Percentiles rank a stretch among this genome's conserved stretches.
These are phyloP conservation scores for Orthonychiurus folsomi DNA, from an alignment of 2,888 invertebrate genomes.

Conservation along the genomic window DNA sequence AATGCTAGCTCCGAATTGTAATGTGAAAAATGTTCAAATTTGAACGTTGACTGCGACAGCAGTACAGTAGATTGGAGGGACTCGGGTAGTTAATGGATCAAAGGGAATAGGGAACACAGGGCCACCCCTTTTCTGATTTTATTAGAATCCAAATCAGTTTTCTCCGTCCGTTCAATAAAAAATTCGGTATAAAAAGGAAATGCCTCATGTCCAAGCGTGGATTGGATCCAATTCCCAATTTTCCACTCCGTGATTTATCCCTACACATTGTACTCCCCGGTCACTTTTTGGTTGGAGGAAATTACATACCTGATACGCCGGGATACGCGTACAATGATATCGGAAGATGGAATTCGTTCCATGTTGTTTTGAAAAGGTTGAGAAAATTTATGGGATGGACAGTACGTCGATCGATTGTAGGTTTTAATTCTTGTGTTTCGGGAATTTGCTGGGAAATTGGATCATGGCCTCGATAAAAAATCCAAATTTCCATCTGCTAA, in stretches of 20 bases:
- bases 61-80: too few species aligned
- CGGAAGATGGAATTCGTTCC: slow-evolving; percentile 22
- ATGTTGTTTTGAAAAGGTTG: neutral
- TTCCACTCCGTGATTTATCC: neutral
- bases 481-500: too few species aligned
- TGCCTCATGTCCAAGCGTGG: neutral
- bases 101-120: neutral
- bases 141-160: too few species aligned
- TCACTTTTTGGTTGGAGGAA: neutral
- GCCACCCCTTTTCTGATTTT: neutral
- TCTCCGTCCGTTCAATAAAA: too few species aligned
- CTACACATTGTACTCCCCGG: neutral
- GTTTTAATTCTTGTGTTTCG: neutral
- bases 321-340: slow-evolving; percentile 22
- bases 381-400: slow-evolving; percentile 23
- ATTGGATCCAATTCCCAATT: neutral
- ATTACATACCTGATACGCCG: too few species aligned
- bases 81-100: neutral
- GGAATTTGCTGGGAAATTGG: neutral
- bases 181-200: neutral
- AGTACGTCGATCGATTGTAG: neutral
- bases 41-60: neutral
- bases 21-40: neutral
- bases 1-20: slow-evolving; percentile 13
- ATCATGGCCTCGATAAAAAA: too few species aligned